Percentiles rank a stretch among this genome's conserved stretches.
phyloP scores from a whole-genome alignment of 2,888 invertebrate species.

The Agonopterix heracliana region DNA sequence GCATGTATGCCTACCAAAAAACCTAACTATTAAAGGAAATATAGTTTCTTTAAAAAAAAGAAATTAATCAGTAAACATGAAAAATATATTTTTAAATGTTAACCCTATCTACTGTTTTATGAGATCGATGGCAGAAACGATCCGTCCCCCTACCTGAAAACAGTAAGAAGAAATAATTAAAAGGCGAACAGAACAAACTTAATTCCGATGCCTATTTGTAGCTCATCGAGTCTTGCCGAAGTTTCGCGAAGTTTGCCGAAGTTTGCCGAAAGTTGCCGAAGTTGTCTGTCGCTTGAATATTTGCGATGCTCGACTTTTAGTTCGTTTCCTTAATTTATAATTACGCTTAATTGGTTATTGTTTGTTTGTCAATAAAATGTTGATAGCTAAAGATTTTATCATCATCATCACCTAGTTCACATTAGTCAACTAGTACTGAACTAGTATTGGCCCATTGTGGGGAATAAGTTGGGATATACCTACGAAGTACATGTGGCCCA shows the following conservation, averaged over 20 bases:
- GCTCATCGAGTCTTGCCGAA: slow-evolving; percentile 56
- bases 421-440: too few relatives aligned
- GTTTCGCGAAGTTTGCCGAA: slow-evolving; percentile 37
- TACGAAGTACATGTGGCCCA: too few relatives aligned
- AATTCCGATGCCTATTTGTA: slow-evolving; percentile 72
- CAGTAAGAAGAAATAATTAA: slow-evolving; percentile 64
- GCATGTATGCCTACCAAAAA: too few relatives aligned
- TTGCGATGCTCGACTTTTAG: slow-evolving; percentile 58
- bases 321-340: slow-evolving; percentile 62
- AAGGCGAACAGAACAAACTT: slow-evolving; percentile 69
- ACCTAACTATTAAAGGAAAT: too few relatives aligned
- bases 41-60: too few relatives aligned
- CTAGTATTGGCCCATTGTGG: too few relatives aligned
- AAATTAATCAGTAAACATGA: too few relatives aligned
- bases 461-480: too few relatives aligned
- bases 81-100: too few relatives aligned
- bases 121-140: slow-evolving; percentile 16
- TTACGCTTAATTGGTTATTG: slow-evolving; percentile 56
- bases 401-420: too few relatives aligned
- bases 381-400: too few relatives aligned
- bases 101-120: too few relatives aligned
- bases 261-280: slow-evolving; percentile 41
- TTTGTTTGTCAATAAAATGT: background rate
- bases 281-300: slow-evolving; percentile 48
- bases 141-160: slow-evolving; percentile 52